Percentiles rank a stretch among this genome's conserved stretches.
These are phyloP conservation scores for Agelaius phoeniceus DNA, from an alignment of 2,113 vertebrate genomes.

Conservation along the genomic window DNA sequence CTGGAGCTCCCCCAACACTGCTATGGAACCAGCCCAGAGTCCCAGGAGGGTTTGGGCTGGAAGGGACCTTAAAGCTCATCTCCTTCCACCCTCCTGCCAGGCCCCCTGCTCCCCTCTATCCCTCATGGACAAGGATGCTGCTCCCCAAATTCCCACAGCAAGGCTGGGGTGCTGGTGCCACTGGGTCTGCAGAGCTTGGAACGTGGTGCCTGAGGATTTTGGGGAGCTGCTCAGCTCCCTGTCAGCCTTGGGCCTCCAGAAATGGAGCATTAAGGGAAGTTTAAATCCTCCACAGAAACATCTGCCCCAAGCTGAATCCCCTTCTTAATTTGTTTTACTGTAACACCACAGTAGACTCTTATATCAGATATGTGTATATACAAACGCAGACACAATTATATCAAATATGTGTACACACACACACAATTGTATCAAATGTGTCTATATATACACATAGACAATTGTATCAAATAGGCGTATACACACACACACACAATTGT, in stretches of 20 bases:
- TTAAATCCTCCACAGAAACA: background rate
- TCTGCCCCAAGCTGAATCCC: background rate
- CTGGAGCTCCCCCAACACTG: background rate
- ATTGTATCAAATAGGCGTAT: background rate
- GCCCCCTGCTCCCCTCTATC: background rate
- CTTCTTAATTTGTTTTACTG: background rate
- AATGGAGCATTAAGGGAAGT: too few relatives aligned
- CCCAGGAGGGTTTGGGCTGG: background rate
- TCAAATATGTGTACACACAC: fast-evolving
- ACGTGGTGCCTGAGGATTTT: background rate
- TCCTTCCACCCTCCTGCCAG: background rate
- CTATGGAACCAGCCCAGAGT: background rate
- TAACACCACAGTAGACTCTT: background rate
- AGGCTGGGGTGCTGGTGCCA: fast-evolving
- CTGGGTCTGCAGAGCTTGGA: background rate
- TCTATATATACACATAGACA: too few relatives aligned
- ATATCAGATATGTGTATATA: background rate
- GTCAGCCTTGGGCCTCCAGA: background rate
- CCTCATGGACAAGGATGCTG: background rate
- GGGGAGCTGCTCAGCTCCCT: background rate
- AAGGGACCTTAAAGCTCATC: background rate
- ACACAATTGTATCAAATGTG: background rate
- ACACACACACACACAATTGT: too few relatives aligned
- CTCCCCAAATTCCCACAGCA: background rate
- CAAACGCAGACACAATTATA: background rate